These are phyloP conservation scores for Hylaeus volcanicus DNA, from an alignment of 1,140 invertebrate species.

Conservation along the genomic window DNA sequence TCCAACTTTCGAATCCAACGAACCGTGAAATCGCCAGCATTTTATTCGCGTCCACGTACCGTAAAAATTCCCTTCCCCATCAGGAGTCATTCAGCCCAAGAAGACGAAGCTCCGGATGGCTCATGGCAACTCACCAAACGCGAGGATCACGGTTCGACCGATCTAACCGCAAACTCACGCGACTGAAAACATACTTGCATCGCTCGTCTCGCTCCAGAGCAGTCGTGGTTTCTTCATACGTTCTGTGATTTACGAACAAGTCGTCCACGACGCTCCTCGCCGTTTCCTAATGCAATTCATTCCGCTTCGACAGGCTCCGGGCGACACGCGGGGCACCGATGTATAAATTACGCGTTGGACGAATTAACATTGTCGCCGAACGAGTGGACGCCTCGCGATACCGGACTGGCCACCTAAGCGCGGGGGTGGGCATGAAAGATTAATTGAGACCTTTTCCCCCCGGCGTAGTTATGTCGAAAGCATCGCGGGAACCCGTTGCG, in stretches of 20 bases:
- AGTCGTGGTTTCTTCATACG: slow-evolving; percentile 33
- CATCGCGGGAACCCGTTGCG: neutral
- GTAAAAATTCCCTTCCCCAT: too few relatives aligned
- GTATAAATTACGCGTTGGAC: slow-evolving; percentile 59
- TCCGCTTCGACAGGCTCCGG: slow-evolving; percentile 20
- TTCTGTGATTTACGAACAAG: slow-evolving; percentile 55
- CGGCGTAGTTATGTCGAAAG: slow-evolving; percentile 3
- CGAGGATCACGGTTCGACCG: too few relatives aligned
- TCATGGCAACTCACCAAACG: too few relatives aligned
- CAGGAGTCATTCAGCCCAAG: too few relatives aligned
- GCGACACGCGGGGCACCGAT: slow-evolving; percentile 38
- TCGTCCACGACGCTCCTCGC: slow-evolving; percentile 21
- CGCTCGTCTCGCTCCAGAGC: slow-evolving; percentile 22
- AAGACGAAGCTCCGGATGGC: too few relatives aligned
- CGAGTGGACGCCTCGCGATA: slow-evolving; percentile 30
- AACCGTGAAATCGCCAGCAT: too few relatives aligned
- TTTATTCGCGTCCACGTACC: too few relatives aligned
- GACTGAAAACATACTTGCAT: neutral
- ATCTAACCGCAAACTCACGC: neutral
- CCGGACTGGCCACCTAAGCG: slow-evolving; percentile 8
- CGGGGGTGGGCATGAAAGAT: slow-evolving; percentile 43
- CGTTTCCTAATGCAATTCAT: slow-evolving; percentile 52
- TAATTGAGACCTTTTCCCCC: slow-evolving; percentile 39
- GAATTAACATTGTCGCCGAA: slow-evolving; percentile 63
- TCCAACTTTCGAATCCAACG: too few relatives aligned